Evolutionary conservation across 2,113 vertebrate genomes (phyloP).

Genomic region (Tyrannus savana): DNA sequence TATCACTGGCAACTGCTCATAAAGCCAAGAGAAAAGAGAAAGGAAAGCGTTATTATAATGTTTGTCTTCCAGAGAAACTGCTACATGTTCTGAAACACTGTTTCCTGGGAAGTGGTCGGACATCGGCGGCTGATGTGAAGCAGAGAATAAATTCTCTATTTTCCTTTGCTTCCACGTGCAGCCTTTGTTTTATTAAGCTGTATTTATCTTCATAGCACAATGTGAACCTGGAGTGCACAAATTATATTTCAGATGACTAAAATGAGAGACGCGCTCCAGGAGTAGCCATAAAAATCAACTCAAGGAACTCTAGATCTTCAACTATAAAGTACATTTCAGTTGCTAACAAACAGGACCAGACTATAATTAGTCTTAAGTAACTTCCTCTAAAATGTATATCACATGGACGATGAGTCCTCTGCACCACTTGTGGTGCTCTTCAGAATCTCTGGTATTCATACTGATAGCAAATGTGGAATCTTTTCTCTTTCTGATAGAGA

Average conservation of each 20-base stretch:
- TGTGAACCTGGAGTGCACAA: neutral
- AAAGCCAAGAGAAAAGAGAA: neutral
- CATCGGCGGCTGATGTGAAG: neutral
- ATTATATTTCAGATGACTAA: neutral
- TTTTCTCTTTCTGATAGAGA: neutral
- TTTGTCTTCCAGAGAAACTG: neutral
- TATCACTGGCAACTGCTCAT: neutral
- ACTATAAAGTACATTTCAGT: neutral
- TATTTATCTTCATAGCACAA: neutral
- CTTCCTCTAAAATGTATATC: neutral
- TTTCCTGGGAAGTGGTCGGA: neutral
- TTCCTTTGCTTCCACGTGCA: neutral
- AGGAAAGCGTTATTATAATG: fast-evolving
- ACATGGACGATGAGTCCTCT: neutral
- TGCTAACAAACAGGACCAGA: neutral
- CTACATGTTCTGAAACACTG: fast-evolving
- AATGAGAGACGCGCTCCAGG: neutral
- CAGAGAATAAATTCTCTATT: neutral
- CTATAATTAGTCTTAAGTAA: neutral
- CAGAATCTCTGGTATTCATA: neutral
- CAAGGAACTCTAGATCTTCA: neutral
- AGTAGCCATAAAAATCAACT: neutral
- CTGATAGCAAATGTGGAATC: neutral
- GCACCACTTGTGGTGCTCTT: neutral
- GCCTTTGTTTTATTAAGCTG: neutral